Percentiles rank a stretch among this genome's conserved stretches.
Evolutionary conservation across 2,888 invertebrate genomes (phyloP).

Genomic region (Druceiella hillmani): DNA sequence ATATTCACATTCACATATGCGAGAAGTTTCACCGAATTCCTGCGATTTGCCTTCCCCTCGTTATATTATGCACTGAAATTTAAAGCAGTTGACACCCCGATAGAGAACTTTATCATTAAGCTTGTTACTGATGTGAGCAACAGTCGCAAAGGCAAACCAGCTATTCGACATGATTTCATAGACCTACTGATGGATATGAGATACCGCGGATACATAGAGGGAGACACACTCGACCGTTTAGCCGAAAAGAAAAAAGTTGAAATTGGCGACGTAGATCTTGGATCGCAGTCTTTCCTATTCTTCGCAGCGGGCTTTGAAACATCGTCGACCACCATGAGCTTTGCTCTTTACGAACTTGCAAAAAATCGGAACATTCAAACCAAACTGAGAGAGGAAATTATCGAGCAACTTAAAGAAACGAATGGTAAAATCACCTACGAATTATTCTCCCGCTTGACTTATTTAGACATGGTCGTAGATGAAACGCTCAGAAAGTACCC

Average conservation of each 20-base stretch:
- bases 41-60: not conserved
- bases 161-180: not conserved
- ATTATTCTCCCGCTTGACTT: not conserved
- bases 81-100: too few relatives aligned
- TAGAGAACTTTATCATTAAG: not conserved
- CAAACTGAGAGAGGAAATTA: not conserved
- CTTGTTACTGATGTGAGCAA: not conserved
- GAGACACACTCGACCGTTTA: too few relatives aligned
- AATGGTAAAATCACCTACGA: not conserved
- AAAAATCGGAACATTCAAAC: not conserved
- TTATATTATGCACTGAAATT: too few relatives aligned
- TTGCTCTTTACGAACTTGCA: not conserved
- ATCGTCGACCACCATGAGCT: not conserved
- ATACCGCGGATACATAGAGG: not conserved
- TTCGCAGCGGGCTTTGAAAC: conserved; percentile 3
- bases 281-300: not conserved
- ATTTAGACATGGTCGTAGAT: not conserved
- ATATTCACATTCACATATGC: not conserved
- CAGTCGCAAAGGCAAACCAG: not conserved
- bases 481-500: not conserved
- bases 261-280: not conserved
- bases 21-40: not conserved
- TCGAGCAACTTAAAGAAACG: not conserved
- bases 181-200: not conserved
- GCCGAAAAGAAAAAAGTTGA: too few relatives aligned